Evolutionary conservation across 2,888 invertebrate genomes (phyloP), one percentile per base, ranked within the genome.

Genomic region (Amphiduros pacificus): DNA sequence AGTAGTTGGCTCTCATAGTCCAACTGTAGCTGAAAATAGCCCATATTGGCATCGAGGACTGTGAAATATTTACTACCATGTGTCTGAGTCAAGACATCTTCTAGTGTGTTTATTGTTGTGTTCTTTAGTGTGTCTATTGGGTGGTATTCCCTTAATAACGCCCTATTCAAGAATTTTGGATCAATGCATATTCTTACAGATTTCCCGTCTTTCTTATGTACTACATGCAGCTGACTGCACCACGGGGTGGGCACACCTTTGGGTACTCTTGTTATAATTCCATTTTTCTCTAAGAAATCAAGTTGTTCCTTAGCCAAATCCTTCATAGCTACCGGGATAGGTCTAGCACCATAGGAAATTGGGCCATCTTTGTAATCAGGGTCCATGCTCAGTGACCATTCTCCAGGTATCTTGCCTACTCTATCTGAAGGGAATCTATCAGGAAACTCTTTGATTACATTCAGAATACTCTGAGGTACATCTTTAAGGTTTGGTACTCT

Each of bases 11-110:
- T 27, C 5, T 22, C 14, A 22, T 48, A 27, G 22, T 56, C 56
- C 26, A 56, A 48, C 24, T 56, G 44, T 22, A 56, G 20, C 28
- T 44, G 56, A 28, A 26, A 56, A 22, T 44, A 56, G 20, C 56
- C 56, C 56, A 56, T 56, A 28, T 56, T 41, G 6, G 56, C 56
- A 56, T 56, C 56, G 14, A 56, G 24, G 4, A 20, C 24, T 26
- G 24, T 54, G 36, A 54, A 54, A 26, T 32, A 54, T 24, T 36
- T 54, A 9, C 9, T 27, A 22, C 22, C 22, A 17, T 48, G 17
- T n/a, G 22, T 48, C n/a, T 48, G 6, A 14, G 49, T 48, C 9
- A 48, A 20, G 9, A 48, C 49, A n/a, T 48, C 17, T 20, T 48
- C 49, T 48, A 48, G n/a, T 14, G 49, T 14, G 22, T 48, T 48